phyloP scores from a whole-genome alignment of 1,140 invertebrate genomes.

The Drosophila pachea region DNA sequence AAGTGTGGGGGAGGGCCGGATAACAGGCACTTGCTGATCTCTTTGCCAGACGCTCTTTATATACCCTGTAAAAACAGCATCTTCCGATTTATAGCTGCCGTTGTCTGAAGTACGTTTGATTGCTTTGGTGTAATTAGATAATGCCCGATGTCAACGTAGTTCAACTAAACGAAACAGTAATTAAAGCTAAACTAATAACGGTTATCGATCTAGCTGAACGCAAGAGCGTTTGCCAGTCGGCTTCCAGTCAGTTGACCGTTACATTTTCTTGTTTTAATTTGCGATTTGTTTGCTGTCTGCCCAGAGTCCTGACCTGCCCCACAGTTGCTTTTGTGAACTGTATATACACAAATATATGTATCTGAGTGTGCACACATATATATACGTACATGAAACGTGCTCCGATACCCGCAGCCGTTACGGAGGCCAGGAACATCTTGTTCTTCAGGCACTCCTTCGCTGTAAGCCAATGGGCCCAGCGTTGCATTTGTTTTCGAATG shows the following conservation, averaged over 20 bases:
- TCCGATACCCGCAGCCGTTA: constrained; percentile 13
- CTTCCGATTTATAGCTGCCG: too few relatives aligned
- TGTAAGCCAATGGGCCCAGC: constrained; percentile 5
- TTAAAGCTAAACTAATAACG: neutral
- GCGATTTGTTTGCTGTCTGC: constrained; percentile 53
- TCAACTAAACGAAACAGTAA: too few relatives aligned
- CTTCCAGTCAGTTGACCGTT: neutral
- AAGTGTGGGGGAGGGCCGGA: neutral
- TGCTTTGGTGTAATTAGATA: too few relatives aligned
- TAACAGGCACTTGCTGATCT: neutral
- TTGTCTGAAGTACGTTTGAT: too few relatives aligned
- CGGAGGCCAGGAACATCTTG: constrained; percentile 42
- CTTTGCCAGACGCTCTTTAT: constrained; percentile 27
- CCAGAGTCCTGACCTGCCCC: constrained; percentile 18
- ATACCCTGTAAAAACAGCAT: constrained; percentile 13
- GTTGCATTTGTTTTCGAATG: constrained; percentile 64
- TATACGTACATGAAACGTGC: constrained; percentile 29
- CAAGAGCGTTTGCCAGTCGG: neutral
- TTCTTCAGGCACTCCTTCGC: constrained; percentile 19
- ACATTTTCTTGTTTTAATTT: constrained; percentile 57
- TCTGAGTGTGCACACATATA: constrained; percentile 1
- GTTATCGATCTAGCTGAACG: neutral
- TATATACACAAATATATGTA: constrained; percentile 8
- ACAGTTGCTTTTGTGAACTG: constrained; percentile 12
- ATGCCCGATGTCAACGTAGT: too few relatives aligned